Evolutionary conservation across 1,140 invertebrate genomes (phyloP).

Genomic region (Conus betulinus): DNA sequence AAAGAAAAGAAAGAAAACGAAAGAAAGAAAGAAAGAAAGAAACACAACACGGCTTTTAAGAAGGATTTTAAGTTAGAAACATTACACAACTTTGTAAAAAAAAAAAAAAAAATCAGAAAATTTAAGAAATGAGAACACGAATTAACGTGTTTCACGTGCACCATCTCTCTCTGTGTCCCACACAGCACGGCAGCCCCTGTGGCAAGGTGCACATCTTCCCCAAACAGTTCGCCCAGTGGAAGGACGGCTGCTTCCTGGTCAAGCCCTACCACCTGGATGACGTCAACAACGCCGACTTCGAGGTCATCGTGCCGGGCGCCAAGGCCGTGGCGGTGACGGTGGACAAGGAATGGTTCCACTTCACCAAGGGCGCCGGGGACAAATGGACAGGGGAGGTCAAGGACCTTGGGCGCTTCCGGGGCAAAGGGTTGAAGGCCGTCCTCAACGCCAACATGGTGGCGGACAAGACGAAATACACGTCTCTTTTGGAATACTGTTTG

Average conservation of each 20-base stretch:
- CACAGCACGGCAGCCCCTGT: conserved; percentile 48
- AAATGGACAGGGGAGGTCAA: conserved; percentile 68
- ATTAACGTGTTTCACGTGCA: no score
- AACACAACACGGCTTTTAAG: no score
- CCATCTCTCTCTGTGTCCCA: no score
- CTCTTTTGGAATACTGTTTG: conserved; percentile 71
- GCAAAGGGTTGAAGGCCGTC: conserved; percentile 61
- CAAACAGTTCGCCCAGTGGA: conserved; percentile 75
- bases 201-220: conserved; percentile 63
- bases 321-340: conserved; percentile 71
- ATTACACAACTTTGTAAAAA: no score
- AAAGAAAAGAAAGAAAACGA: no score
- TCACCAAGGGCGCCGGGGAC: conserved; percentile 52
- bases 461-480: conserved; percentile 70
- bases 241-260: conserved; percentile 74
- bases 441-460: conserved; percentile 72
- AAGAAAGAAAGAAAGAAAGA: no score
- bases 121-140: no score
- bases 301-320: conserved; percentile 68
- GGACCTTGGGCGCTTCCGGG: conserved; percentile 54
- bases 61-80: no score
- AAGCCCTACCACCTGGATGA: conserved; percentile 60
- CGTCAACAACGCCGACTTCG: conserved; percentile 60
- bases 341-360: conserved; percentile 72
- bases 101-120: no score